Conservation (phyloP, 2,888 invertebrate genomes). For the Fragum whitleyi region DNA sequence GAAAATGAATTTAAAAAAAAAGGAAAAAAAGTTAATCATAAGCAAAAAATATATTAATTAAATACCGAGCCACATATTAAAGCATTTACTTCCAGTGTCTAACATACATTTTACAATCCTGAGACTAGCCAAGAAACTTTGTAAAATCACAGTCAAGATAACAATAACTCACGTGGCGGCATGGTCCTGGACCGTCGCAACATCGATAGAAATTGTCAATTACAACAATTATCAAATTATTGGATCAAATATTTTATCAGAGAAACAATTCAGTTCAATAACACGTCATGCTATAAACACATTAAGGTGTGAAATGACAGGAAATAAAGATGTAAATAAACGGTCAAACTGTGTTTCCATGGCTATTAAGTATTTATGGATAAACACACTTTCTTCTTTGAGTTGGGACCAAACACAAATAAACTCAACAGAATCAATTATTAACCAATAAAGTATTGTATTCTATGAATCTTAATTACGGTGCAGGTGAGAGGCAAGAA, state of each 20-base stretch:
- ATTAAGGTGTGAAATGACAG: constrained; percentile 30
- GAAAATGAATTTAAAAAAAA: too few species aligned
- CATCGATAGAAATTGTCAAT: constrained; percentile 29
- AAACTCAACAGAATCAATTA: constrained; percentile 12
- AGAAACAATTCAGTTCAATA: constrained; percentile 28
- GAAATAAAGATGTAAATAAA: constrained; percentile 28
- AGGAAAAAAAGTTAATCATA: too few species aligned
- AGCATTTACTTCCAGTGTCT: too few species aligned
- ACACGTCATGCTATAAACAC: constrained; percentile 26
- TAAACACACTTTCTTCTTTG: constrained; percentile 29
- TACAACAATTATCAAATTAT: constrained; percentile 34
- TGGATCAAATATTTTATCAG: constrained; percentile 26
- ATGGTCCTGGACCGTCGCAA: constrained; percentile 15
- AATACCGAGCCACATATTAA: too few species aligned
- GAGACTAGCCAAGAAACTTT: too few species aligned
- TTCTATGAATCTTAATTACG: constrained; percentile 4
- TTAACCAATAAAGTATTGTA: constrained; percentile 7
- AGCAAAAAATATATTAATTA: too few species aligned
- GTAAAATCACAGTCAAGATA: too few species aligned
- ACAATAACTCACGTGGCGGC: constrained; percentile 24
- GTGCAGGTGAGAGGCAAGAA: background rate
- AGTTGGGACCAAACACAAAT: constrained; percentile 10
- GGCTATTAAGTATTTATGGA: constrained; percentile 30
- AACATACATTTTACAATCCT: too few species aligned
- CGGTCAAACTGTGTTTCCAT: constrained; percentile 24